Percentiles rank a stretch among this genome's conserved stretches.
phyloP scores from a whole-genome alignment of 2,113 vertebrate genomes.

The Copsychus sechellarum region DNA sequence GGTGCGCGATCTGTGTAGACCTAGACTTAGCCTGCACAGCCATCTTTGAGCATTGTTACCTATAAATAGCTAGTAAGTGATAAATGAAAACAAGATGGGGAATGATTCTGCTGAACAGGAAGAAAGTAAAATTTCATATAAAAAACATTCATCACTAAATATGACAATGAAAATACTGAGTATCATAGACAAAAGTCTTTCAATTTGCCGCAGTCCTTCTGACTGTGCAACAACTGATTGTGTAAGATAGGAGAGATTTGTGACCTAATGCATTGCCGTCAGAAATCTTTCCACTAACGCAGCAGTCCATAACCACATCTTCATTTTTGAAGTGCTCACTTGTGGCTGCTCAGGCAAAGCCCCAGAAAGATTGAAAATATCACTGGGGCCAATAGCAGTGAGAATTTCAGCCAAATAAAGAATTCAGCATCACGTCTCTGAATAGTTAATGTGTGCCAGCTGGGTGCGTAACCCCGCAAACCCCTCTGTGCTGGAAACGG shows the following conservation, averaged over 20 bases:
- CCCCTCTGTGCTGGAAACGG: accelerated
- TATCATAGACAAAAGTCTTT: not conserved
- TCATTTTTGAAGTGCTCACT: slow-evolving; percentile 6
- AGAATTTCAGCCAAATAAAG: not conserved
- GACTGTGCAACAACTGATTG: not conserved
- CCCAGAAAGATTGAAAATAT: not conserved
- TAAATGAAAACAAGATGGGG: not conserved
- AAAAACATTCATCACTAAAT: not conserved
- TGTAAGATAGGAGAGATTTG: not conserved
- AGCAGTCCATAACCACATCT: not conserved
- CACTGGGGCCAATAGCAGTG: not conserved
- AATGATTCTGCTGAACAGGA: not conserved
- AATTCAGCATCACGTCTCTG: not conserved
- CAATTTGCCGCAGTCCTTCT: not conserved
- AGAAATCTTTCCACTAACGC: not conserved
- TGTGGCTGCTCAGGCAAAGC: slow-evolving; percentile 1
- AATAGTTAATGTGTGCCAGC: not conserved
- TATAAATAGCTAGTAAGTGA: not conserved
- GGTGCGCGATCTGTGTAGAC: not conserved
- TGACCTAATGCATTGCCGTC: not conserved
- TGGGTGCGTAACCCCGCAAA: accelerated
- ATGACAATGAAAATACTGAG: not conserved
- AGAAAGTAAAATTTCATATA: not conserved
- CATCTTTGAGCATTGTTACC: not conserved
- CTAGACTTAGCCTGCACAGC: not conserved